These are phyloP conservation scores for Borostomias antarcticus DNA, from an alignment of 2,797 vertebrate species.

Conservation along the genomic window DNA sequence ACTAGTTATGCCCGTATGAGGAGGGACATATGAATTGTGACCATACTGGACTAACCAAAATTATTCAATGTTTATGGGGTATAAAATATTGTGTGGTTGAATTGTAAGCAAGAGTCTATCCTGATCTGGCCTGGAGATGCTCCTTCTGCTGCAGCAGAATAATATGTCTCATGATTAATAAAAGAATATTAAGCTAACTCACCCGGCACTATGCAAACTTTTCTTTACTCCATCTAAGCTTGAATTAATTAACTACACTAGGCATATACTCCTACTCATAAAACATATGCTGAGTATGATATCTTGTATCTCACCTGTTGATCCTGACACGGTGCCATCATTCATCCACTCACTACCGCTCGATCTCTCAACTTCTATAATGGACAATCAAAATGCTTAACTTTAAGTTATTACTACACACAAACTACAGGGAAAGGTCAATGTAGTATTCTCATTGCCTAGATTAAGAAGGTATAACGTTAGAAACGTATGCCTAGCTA, in stretches of 20 bases:
- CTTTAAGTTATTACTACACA: too few species aligned
- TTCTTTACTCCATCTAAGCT: neutral
- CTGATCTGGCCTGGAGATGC: too few species aligned
- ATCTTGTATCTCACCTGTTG: constrained; percentile 67
- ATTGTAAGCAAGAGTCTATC: too few species aligned
- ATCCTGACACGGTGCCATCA: constrained; percentile 55
- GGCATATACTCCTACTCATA: neutral
- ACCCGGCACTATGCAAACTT: neutral
- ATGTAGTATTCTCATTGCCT: too few species aligned
- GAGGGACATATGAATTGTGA: too few species aligned
- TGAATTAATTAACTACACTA: neutral
- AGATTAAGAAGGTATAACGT: too few species aligned
- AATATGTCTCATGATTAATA: constrained; percentile 19
- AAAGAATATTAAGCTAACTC: constrained; percentile 1
- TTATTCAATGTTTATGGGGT: too few species aligned
- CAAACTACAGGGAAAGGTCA: too few species aligned
- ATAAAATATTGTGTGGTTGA: too few species aligned
- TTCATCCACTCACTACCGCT: neutral
- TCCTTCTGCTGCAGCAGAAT: constrained; percentile 27
- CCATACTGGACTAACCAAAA: too few species aligned
- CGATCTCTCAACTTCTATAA: too few species aligned
- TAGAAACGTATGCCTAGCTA: neutral
- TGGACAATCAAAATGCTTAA: neutral
- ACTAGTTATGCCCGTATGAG: too few species aligned
- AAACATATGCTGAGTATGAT: neutral